Conservation (phyloP, 2,888 invertebrate genomes). For the Noctua comes region DNA sequence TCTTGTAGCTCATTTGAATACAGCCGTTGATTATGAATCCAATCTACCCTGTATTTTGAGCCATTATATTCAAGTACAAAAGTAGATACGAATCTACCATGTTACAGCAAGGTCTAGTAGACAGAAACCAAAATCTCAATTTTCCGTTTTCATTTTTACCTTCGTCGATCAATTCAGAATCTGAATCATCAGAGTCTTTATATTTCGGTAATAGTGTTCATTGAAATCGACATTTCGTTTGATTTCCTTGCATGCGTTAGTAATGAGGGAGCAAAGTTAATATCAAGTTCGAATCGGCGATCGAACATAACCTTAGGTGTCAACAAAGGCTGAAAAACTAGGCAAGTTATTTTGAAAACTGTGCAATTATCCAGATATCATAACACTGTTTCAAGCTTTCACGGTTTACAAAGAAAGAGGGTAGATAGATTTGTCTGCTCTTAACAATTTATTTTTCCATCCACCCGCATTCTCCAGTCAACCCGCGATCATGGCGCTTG, state of each 20-base stretch:
- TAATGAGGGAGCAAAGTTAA: neutral
- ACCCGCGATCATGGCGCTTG: too few species aligned
- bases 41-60: neutral
- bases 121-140: neutral
- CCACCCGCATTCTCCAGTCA: too few species aligned
- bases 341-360: neutral
- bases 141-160: neutral
- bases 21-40: neutral
- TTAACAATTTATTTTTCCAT: too few species aligned
- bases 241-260: neutral
- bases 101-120: neutral
- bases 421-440: too few species aligned
- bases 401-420: too few species aligned
- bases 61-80: neutral
- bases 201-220: neutral
- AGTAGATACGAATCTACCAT: neutral
- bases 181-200: neutral
- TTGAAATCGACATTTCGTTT: slow-evolving; percentile 10
- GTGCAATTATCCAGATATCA: neutral
- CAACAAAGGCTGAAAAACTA: slow-evolving; percentile 1
- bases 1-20: neutral
- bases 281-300: slow-evolving; percentile 2
- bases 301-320: neutral
- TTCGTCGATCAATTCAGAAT: slow-evolving; percentile 9
- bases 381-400: too few species aligned